Conservation (phyloP, 2,797 vertebrate species). For the Sebastes taczanowskii region DNA sequence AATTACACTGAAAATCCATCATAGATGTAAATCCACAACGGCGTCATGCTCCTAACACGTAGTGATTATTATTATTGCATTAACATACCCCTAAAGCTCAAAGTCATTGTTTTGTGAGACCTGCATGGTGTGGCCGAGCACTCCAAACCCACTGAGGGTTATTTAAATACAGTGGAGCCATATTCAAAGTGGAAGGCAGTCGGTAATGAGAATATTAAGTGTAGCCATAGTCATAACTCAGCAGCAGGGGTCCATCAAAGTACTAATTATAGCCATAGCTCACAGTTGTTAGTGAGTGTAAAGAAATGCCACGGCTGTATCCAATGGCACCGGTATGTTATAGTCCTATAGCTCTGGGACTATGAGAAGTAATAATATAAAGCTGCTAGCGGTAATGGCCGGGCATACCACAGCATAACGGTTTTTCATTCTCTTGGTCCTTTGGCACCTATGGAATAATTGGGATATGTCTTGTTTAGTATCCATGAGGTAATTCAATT, state of each 20-base stretch:
- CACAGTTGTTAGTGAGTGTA: constrained; percentile 34
- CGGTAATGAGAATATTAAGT: constrained; percentile 40
- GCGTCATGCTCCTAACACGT: neutral
- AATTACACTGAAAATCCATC: constrained; percentile 11
- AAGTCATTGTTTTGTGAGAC: neutral
- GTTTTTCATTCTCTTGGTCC: constrained; percentile 1
- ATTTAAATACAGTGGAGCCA: constrained; percentile 7
- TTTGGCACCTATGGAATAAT: neutral
- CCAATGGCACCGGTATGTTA: neutral
- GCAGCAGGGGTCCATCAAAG: constrained; percentile 45
- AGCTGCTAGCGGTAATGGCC: constrained; percentile 11
- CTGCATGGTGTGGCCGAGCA: neutral
- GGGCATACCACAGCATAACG: neutral
- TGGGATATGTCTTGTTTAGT: neutral
- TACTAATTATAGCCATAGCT: constrained; percentile 45
- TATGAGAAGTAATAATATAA: constrained; percentile 15
- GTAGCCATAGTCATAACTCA: constrained; percentile 42
- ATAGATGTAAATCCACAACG: neutral
- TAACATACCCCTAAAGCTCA: neutral
- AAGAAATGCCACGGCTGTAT: constrained; percentile 21
- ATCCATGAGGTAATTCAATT: neutral
- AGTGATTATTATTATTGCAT: neutral
- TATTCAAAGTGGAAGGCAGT: constrained; percentile 17
- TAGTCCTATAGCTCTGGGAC: constrained; percentile 3
- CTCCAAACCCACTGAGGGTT: neutral